phyloP scores from a whole-genome alignment of 2,113 vertebrate species.

The Stigmatopora nigra region DNA sequence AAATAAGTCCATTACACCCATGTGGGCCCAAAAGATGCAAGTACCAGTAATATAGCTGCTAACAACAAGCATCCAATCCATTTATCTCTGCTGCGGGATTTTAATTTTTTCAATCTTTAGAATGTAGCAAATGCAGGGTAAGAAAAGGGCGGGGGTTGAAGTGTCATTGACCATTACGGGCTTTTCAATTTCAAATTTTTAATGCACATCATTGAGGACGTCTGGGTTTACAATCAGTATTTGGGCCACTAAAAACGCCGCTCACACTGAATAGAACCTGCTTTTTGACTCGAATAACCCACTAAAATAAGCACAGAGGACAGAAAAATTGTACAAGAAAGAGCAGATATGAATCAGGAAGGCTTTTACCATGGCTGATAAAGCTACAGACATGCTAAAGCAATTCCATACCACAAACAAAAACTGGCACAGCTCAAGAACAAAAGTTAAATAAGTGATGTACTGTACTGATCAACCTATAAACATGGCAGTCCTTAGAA shows the following conservation, averaged over 20 bases:
- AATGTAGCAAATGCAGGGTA: slow-evolving; percentile 18
- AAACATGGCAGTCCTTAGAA: not conserved
- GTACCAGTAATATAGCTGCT: slow-evolving; percentile 78
- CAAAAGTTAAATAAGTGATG: not conserved
- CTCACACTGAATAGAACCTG: no score
- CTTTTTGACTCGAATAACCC: no score
- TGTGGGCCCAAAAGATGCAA: slow-evolving; percentile 79
- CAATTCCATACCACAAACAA: not conserved
- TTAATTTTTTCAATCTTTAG: slow-evolving; percentile 53
- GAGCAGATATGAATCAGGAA: no score
- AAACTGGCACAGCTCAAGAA: not conserved
- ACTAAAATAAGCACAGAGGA: no score
- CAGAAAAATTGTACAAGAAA: no score
- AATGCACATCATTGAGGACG: slow-evolving; percentile 80
- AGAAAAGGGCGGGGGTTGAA: slow-evolving; percentile 75
- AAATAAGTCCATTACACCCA: slow-evolving; percentile 90
- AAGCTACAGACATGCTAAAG: not conserved
- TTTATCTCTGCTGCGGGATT: slow-evolving; percentile 69
- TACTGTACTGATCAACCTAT: not conserved
- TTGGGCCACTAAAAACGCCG: no score
- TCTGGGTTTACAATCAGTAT: not conserved
- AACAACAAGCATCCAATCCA: slow-evolving; percentile 74
- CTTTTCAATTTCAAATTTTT: slow-evolving; percentile 81
- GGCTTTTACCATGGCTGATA: no score
- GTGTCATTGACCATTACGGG: slow-evolving; percentile 86